Conservation (phyloP, 92 coral and sea anemone genomes). For the Palythoa grandiflora region DNA sequence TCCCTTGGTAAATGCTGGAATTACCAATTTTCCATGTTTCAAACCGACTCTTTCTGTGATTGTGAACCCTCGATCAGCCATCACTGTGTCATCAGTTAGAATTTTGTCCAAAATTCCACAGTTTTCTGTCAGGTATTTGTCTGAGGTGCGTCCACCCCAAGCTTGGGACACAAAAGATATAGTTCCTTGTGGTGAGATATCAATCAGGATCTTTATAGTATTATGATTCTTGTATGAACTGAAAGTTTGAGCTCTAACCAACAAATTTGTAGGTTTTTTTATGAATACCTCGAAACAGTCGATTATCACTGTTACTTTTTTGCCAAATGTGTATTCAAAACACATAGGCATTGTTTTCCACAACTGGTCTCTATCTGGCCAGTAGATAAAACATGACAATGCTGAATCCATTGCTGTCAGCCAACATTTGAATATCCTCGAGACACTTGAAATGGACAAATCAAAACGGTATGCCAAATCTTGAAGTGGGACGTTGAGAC, state of each 20-base stretch:
- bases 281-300: conserved; percentile 40
- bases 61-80: conserved; percentile 69
- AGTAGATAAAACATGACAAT: conserved; percentile 40
- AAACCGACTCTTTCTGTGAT: conserved; percentile 62
- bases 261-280: conserved; percentile 35
- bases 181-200: conserved; percentile 34
- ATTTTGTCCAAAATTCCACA: conserved; percentile 56
- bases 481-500: conserved; percentile 55
- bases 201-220: conserved; percentile 47
- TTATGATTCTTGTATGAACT: conserved; percentile 43
- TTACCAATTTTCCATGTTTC: conserved; percentile 49
- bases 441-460: conserved; percentile 42
- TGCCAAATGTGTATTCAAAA: conserved; percentile 54
- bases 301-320: conserved; percentile 50
- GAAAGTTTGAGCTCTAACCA: conserved; percentile 53
- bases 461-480: conserved; percentile 54
- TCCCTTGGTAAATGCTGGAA: conserved; percentile 73
- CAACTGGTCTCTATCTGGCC: conserved; percentile 53
- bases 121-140: conserved; percentile 65
- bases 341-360: conserved; percentile 63
- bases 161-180: conserved; percentile 65
- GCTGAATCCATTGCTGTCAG: conserved; percentile 48
- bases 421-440: conserved; percentile 52
- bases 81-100: conserved; percentile 67
- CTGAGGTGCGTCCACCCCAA: conserved; percentile 68